phyloP scores from a whole-genome alignment of 2,888 invertebrate genomes.

The Meiosimyza platycephala region DNA sequence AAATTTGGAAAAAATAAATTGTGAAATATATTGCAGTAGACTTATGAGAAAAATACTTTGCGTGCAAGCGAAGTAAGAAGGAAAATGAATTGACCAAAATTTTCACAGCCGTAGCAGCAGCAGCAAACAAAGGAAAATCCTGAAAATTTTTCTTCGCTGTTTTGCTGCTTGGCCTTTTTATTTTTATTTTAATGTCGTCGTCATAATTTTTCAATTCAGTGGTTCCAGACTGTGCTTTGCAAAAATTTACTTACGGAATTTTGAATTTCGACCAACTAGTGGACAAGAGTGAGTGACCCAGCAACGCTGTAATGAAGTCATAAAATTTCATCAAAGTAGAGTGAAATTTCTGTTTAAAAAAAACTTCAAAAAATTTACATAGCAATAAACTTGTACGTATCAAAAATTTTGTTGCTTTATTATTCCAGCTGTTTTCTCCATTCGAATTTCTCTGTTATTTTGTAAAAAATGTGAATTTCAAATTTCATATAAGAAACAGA shows the following conservation, averaged over 20 bases:
- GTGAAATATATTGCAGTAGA: constrained; percentile 18
- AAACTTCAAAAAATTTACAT: not conserved
- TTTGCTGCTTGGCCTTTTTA: not conserved
- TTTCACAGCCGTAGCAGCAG: constrained; percentile 32
- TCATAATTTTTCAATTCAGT: constrained; percentile 25
- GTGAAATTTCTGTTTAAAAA: no score
- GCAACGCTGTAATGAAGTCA: not conserved
- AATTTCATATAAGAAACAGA: not conserved
- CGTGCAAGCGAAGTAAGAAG: not conserved
- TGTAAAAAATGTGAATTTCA: no score
- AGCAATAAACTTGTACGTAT: not conserved
- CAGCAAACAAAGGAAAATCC: constrained; percentile 39
- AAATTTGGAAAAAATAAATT: constrained; percentile 8
- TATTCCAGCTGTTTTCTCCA: not conserved
- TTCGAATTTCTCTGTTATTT: no score
- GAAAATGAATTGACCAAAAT: constrained; percentile 40
- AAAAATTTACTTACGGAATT: constrained; percentile 13
- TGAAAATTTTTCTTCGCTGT: not conserved
- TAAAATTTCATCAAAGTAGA: not conserved
- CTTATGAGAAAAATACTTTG: constrained; percentile 17
- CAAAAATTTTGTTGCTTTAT: constrained; percentile 19
- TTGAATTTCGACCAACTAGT: constrained; percentile 12
- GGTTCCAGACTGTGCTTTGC: constrained; percentile 2
- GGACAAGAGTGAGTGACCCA: constrained; percentile 14
- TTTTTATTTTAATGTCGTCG: constrained; percentile 11